Percentiles rank a stretch among this genome's conserved stretches.
Conservation (phyloP, 92 coral and sea anemone genomes). For the Desmophyllum pertusum region DNA sequence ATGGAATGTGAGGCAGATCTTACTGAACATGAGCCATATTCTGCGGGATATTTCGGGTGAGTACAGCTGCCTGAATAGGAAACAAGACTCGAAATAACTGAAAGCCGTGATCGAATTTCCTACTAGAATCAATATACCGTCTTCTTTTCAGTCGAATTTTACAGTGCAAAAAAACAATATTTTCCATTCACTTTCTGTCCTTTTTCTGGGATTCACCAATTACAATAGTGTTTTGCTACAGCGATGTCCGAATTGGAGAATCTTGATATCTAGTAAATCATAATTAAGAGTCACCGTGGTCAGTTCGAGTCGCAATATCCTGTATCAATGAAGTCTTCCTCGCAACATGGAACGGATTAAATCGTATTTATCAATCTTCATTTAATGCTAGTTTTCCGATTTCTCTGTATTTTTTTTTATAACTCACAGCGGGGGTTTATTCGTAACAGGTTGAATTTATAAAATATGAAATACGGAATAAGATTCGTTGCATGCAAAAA, state of each 20-base stretch:
- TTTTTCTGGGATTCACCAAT: not conserved
- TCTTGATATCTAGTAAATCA: not conserved
- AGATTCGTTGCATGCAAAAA: not conserved
- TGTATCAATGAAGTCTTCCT: not conserved
- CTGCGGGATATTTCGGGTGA: slow-evolving; percentile 48
- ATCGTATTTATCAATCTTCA: not conserved
- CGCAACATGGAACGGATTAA: not conserved
- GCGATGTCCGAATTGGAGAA: not conserved
- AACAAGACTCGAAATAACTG: not conserved
- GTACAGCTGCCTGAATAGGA: not conserved
- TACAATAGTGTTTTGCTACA: not conserved
- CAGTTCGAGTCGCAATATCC: not conserved
- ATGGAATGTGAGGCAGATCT: slow-evolving; percentile 7
- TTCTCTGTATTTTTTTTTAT: not conserved
- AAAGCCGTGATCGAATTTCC: slow-evolving; percentile 12
- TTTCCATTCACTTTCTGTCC: not conserved
- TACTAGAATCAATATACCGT: not conserved
- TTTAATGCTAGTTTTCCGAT: not conserved
- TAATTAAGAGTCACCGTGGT: not conserved
- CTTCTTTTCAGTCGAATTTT: not conserved
- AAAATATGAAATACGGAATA: not conserved
- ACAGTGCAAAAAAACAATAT: not conserved
- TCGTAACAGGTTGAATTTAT: too few relatives aligned
- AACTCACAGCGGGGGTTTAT: not conserved
- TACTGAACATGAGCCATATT: slow-evolving; percentile 30